Base-by-base conservation (phyloP, 1,140 invertebrate genomes). In the Manduca sexta region DNA sequence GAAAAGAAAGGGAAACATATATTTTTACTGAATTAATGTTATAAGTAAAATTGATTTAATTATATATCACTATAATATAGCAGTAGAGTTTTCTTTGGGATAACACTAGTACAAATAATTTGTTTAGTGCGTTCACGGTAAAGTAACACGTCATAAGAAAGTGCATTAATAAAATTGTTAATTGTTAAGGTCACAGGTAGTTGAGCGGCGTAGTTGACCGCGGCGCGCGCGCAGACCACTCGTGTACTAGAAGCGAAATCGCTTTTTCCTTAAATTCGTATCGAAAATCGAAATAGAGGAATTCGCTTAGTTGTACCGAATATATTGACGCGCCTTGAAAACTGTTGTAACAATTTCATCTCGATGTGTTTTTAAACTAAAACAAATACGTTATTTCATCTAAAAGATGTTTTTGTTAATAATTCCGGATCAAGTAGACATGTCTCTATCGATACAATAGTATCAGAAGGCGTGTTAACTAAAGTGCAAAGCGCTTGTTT, bases 101-200 rank as follows among this genome's bases (percentile, higher is more conserved):
- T 10, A 15, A 17, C 41, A 7, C 16, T 43, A 26, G 38, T 8
- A 7, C 45, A 38, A 40, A 31, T 42, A 12, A 43, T 51, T 38
- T 33, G 53, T 56, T 34, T 49, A 40, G 34, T 37, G 42, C 52
- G 52, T 35, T 43, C 46, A 39, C 45, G 35, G 53, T 55, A 48
- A 58, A 26, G 44, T 45, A 45, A 46, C 52, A 72, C 71, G 76
- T 78, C 73, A 80, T 59, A 80, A 79, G 80, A 84, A 84, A 84
- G 80, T 84, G 73, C 74, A 80, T 75, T 82, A 79, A 77, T 84
- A 77, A 75, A 82, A 80, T 74, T 64, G 52, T 73, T 84, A 84
- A 80, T 81, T 81, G 74, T 69, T 74, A 84, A 84, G 81, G 81
- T 81, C 81, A 74, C 50, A 47, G 56, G 64, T 69, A 61, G 69